Evolutionary conservation across 30 jellyfish, hydroid and myxozoan species (phyloP).

Genomic region (Turritopsis rubra): DNA sequence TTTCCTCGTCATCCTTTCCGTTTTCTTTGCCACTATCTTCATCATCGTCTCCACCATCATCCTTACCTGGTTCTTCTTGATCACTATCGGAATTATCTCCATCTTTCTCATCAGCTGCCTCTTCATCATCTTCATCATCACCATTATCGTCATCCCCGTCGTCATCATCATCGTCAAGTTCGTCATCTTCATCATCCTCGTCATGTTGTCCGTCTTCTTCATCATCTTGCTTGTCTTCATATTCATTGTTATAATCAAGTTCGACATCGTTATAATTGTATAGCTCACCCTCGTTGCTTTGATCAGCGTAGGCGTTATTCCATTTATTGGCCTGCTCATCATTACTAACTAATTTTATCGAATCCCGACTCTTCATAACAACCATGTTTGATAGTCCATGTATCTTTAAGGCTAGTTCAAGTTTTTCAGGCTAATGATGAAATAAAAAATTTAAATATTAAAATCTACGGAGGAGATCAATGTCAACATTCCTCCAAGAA

Average conservation of each 20-base stretch:
- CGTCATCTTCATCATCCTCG: constrained; percentile 35
- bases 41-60: not conserved
- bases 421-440: constrained; percentile 7
- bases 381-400: constrained; percentile 9
- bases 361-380: constrained; percentile 6
- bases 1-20: constrained; percentile 8
- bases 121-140: constrained; percentile 45
- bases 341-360: not conserved
- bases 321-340: constrained; percentile 20
- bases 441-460: not conserved
- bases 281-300: too few species aligned
- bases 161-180: constrained; percentile 33
- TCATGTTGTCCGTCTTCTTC: constrained; percentile 34
- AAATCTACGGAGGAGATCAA: too few species aligned
- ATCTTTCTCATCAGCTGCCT: constrained; percentile 39
- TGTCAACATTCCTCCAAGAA: not conserved
- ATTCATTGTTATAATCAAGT: constrained; percentile 27
- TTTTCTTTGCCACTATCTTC: not conserved
- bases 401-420: not conserved
- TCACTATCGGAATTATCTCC: constrained; percentile 41
- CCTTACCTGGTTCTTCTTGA: constrained; percentile 22
- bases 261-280: constrained; percentile 39
- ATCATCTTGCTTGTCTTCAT: constrained; percentile 27
- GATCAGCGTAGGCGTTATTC: constrained; percentile 33
- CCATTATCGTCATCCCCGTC: constrained; percentile 39